Evolutionary conservation across 1,140 invertebrate species (phyloP).

Genomic region (Brachionus asplanchnoidis): DNA sequence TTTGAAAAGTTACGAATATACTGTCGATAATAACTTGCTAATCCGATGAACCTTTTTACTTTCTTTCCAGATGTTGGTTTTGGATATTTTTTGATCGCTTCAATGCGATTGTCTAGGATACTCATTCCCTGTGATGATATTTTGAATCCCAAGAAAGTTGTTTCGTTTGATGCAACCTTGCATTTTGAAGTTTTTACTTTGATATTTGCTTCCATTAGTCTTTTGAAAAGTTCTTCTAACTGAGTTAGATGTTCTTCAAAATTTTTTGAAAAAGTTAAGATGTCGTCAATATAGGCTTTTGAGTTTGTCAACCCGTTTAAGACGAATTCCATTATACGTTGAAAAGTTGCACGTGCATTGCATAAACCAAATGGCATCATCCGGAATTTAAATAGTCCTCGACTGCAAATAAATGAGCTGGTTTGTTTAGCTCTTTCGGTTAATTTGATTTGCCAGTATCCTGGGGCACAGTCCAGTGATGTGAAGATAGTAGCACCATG

Average conservation of each 20-base stretch:
- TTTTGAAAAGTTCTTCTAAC: slow-evolving; percentile 50
- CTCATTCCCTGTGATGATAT: slow-evolving; percentile 2
- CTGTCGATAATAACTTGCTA: slow-evolving; percentile 48
- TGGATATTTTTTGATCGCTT: slow-evolving; percentile 48
- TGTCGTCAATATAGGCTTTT: slow-evolving; percentile 19
- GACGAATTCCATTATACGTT: slow-evolving; percentile 56
- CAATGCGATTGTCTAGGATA: background rate
- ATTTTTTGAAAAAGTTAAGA: slow-evolving; percentile 12
- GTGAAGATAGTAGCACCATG: slow-evolving; percentile 8
- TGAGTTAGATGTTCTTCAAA: slow-evolving; percentile 45
- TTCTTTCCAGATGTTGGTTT: slow-evolving; percentile 44
- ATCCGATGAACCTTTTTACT: slow-evolving; percentile 48
- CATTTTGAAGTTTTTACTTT: slow-evolving; percentile 13
- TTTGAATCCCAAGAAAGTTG: slow-evolving; percentile 8
- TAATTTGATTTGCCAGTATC: slow-evolving; percentile 44
- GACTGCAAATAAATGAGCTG: slow-evolving; percentile 41
- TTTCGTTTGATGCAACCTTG: background rate
- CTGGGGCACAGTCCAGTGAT: slow-evolving; percentile 2
- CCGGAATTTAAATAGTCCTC: slow-evolving; percentile 49
- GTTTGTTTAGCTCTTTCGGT: slow-evolving; percentile 36
- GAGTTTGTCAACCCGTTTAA: background rate
- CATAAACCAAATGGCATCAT: slow-evolving; percentile 57
- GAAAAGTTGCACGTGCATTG: slow-evolving; percentile 57
- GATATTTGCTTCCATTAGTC: slow-evolving; percentile 45
- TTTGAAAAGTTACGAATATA: slow-evolving; percentile 46